phyloP scores from a whole-genome alignment of 2,797 vertebrate genomes.

The Falco berigora region DNA sequence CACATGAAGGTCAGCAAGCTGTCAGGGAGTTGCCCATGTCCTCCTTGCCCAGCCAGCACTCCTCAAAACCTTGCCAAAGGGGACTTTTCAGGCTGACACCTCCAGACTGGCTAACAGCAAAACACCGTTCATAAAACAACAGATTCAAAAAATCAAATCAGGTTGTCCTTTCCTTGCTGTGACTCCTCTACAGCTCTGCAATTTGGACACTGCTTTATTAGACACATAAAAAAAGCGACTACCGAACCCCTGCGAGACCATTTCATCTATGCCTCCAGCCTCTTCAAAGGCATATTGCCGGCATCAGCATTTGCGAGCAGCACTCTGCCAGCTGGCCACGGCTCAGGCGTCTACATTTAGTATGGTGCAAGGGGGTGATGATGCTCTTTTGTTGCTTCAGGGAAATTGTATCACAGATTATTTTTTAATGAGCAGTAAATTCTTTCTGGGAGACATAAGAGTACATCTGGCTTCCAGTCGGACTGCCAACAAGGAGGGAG shows the following conservation, averaged over 20 bases:
- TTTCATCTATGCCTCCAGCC: slow-evolving; percentile 3
- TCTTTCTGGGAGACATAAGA: slow-evolving; percentile 9
- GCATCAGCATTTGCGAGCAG: background rate
- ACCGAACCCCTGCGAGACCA: background rate
- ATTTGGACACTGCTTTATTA: background rate
- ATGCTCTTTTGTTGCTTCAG: slow-evolving; percentile 32
- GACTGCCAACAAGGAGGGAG: background rate
- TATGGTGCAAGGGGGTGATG: background rate
- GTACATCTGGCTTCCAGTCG: background rate
- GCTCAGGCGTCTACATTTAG: slow-evolving; percentile 3
- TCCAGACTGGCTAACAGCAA: background rate
- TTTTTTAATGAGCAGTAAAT: slow-evolving; percentile 48
- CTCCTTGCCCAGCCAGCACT: background rate
- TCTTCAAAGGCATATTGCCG: slow-evolving; percentile 40
- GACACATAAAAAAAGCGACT: background rate
- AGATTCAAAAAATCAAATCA: background rate
- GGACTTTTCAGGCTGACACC: background rate
- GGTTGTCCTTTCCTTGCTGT: background rate
- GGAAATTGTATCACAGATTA: slow-evolving; percentile 40
- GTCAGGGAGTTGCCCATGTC: background rate
- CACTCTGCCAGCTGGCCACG: background rate
- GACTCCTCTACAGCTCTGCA: background rate
- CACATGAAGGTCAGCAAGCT: background rate
- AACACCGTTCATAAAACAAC: background rate
- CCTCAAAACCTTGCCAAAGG: background rate